A percentile compares a stretch with the other conserved stretches of the same genome.
Conservation (phyloP, 2,888 invertebrate species). For the Caenorhabditis sp. region DNA sequence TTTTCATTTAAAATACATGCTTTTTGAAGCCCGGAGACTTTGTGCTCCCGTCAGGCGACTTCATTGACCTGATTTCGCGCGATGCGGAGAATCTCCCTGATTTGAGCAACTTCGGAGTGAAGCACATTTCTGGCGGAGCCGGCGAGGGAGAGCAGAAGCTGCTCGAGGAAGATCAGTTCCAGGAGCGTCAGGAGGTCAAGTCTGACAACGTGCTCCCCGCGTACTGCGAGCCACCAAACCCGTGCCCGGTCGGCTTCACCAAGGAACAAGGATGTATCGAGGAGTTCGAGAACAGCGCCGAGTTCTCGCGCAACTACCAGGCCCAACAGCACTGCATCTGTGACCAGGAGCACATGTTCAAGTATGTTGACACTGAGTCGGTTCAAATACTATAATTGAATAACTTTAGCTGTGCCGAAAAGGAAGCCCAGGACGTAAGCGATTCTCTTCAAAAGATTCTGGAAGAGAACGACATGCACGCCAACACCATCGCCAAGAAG, state of each 20-base stretch:
- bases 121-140: conserved; percentile 82
- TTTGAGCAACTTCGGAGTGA: conserved; percentile 70
- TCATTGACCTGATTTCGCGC: conserved; percentile 75
- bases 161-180: conserved; percentile 79
- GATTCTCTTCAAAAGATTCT: conserved; percentile 72
- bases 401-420: conserved; percentile 66
- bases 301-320: conserved; percentile 93
- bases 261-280: conserved; percentile 81
- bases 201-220: conserved; percentile 93
- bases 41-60: conserved; percentile 68
- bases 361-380: conserved; percentile 62
- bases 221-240: conserved; percentile 99
- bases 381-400: background rate
- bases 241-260: conserved; percentile 94
- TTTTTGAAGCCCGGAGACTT: conserved; percentile 51
- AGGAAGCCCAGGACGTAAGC: conserved; percentile 65
- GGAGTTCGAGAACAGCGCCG: conserved; percentile 87
- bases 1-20: too few relatives aligned
- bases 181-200: conserved; percentile 83
- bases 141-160: conserved; percentile 86
- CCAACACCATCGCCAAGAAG: conserved; percentile 78
- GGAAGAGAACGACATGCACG: conserved; percentile 76
- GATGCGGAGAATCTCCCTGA: conserved; percentile 74
- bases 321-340: conserved; percentile 95
- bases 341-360: conserved; percentile 90